phyloP scores from a whole-genome alignment of 30 jellyfish, hydroid and myxozoan species.

The Aurelia aurita complex sp. Pacific region DNA sequence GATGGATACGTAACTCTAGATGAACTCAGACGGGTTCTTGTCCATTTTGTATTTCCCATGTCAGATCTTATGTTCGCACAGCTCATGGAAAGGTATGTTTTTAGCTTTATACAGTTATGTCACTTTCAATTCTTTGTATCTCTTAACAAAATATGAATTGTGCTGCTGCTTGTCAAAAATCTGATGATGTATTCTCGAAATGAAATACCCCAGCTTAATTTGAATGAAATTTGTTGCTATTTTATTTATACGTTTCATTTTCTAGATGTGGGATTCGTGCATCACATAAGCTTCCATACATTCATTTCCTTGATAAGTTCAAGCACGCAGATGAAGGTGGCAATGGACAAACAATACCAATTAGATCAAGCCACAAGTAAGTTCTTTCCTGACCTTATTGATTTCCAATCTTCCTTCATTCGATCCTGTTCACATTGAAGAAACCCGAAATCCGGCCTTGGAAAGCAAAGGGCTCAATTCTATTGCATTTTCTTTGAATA shows the following conservation, averaged over 20 bases:
- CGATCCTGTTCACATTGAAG: no score
- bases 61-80: conserved; percentile 60
- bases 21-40: conserved; percentile 43
- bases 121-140: no score
- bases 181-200: no score
- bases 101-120: no score
- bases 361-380: conserved; percentile 66
- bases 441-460: no score
- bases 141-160: no score
- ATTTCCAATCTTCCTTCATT: background rate
- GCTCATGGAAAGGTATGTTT: conserved; percentile 53
- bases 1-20: conserved; percentile 61
- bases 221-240: no score
- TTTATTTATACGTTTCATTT: background rate
- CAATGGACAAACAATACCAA: conserved; percentile 70
- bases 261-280: conserved; percentile 67
- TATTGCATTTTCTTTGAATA: no score
- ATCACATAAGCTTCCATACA: conserved; percentile 60
- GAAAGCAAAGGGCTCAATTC: no score
- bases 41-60: conserved; percentile 49
- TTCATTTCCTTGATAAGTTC: conserved; percentile 61
- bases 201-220: no score
- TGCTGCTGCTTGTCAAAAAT: no score
- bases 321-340: conserved; percentile 47
- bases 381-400: background rate